Conservation (phyloP, 2,888 invertebrate genomes). For the Melinaea marsaeus region DNA sequence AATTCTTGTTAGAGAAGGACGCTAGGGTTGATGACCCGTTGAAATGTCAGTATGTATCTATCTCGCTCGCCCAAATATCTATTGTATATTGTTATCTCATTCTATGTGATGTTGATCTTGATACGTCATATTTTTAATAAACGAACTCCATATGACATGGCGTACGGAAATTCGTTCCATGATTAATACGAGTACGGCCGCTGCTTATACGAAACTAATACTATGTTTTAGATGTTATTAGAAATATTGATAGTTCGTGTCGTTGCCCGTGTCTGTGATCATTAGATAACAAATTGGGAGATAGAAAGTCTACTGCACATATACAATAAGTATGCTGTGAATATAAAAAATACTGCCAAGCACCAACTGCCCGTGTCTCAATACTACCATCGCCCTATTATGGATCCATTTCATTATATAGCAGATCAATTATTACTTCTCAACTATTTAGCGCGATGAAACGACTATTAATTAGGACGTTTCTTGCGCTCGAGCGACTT, state of each 20-base stretch:
- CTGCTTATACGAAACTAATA: slow-evolving; percentile 69
- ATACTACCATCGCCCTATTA: slow-evolving; percentile 36
- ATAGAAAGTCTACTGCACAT: slow-evolving; percentile 70
- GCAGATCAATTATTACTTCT: slow-evolving; percentile 18
- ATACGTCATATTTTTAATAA: slow-evolving; percentile 79
- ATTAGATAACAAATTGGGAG: slow-evolving; percentile 65
- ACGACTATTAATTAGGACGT: slow-evolving; percentile 61
- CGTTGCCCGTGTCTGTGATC: slow-evolving; percentile 73
- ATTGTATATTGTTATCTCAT: slow-evolving; percentile 52
- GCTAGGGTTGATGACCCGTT: slow-evolving; percentile 77
- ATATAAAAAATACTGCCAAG: slow-evolving; percentile 42
- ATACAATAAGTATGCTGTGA: slow-evolving; percentile 55
- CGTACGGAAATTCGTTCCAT: slow-evolving; percentile 75
- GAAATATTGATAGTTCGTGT: slow-evolving; percentile 78
- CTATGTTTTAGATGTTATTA: slow-evolving; percentile 76
- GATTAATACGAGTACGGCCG: slow-evolving; percentile 77
- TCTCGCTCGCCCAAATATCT: slow-evolving; percentile 55
- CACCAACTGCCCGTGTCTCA: slow-evolving; percentile 43
- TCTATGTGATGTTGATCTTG: slow-evolving; percentile 77
- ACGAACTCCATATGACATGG: slow-evolving; percentile 76
- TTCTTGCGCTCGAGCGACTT: slow-evolving; percentile 44
- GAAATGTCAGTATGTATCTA: slow-evolving; percentile 70
- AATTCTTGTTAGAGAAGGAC: slow-evolving; percentile 77
- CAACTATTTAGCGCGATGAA: slow-evolving; percentile 44
- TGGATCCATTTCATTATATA: slow-evolving; percentile 33